Conservation (phyloP, 2,113 vertebrate genomes). For the human (Homo sapiens) region DNA sequence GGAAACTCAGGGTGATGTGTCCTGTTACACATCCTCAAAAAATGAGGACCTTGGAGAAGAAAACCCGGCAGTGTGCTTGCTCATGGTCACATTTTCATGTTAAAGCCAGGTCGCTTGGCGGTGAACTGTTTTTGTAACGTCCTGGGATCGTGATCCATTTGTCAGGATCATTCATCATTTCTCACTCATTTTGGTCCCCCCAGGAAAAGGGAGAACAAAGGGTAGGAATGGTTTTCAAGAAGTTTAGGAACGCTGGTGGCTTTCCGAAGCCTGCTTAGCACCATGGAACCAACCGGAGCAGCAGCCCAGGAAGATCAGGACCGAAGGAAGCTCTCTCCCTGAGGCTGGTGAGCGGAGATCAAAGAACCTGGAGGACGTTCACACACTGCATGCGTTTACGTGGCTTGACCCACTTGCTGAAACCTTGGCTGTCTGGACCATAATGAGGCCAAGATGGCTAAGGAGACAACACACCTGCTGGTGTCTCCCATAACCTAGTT, state of each 20-base stretch:
- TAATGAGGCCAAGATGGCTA: fast-evolving
- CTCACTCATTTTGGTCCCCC: not conserved
- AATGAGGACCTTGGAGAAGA: not conserved
- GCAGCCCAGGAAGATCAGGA: fast-evolving
- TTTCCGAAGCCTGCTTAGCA: not conserved
- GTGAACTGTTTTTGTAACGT: not conserved
- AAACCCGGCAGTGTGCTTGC: not conserved
- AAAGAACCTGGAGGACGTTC: fast-evolving
- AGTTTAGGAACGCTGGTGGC: fast-evolving
- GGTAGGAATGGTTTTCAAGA: not conserved
- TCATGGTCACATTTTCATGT: not conserved
- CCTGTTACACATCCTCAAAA: constrained; percentile 28
- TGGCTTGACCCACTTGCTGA: fast-evolving
- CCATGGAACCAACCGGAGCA: fast-evolving
- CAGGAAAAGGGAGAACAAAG: not conserved
- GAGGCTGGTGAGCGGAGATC: fast-evolving
- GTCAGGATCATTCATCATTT: fast-evolving
- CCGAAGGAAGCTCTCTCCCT: fast-evolving
- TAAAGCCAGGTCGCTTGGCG: not conserved
- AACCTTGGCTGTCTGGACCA: fast-evolving
- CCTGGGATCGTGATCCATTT: fast-evolving
- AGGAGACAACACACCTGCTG: not conserved
- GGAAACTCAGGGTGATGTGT: not conserved
- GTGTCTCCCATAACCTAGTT: fast-evolving
- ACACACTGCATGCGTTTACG: fast-evolving